Base-by-base conservation (phyloP, 1,140 invertebrate genomes). In the Penaeus japonicus region DNA sequence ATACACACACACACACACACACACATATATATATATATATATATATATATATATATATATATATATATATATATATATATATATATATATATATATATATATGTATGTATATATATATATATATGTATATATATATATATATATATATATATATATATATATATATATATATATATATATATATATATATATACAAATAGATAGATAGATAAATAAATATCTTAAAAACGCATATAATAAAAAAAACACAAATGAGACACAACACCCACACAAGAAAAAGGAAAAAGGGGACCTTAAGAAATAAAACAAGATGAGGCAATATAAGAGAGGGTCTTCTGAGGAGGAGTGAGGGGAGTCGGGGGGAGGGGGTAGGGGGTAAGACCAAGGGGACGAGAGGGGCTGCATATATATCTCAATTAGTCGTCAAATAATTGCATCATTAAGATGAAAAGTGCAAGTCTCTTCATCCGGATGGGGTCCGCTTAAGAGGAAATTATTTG, bases 391-490 rank as follows among this genome's bases (percentile, higher is more conserved):
- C n/a, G n/a, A 10, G 20, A 18, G 57, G 35, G 54, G 86, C 62
- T 65, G 35, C 83, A 75, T 81, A 88, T 87, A 80, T 62, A 81
- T 88, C 86, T 82, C 86, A 88, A 88, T 88, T 88, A 88, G 86
- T 88, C 70, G 80, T 53, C 86, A 88, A 88, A 88, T 88, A 88
- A 88, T 88, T 75, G 86, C 81, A 79, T 83, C 86, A 88, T 88
- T 88, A 88, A 88, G 86, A 88, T 88, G 86, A 88, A 83, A 88
- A 88, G 86, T 88, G 86, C 70, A 77, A 81, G 80, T 83, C 86
- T 88, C 86, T 75, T 88, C 86, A 53, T 53, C 70, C 86, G 86
- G 77, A 88, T 88, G 86, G 86, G 24, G 65, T 65, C 59, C 83
- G 82, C 73, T 39, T 30, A 57, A 79, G 39, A 47, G 80, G 80